phyloP scores from a whole-genome alignment of 2,888 invertebrate species.

The Marronus borbonicus region DNA sequence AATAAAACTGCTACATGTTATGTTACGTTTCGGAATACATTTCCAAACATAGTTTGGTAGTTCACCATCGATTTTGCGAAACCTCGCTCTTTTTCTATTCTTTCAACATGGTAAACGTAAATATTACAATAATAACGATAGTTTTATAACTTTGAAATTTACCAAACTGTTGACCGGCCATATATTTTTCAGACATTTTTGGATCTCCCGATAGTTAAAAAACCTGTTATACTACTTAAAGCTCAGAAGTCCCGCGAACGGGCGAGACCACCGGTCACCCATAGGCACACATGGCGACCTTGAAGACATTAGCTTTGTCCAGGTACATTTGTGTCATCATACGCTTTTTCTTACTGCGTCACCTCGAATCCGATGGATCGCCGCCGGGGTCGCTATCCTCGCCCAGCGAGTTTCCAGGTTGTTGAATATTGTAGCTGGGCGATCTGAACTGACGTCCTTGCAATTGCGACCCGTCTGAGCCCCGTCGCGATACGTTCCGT shows the following conservation, averaged over 20 bases:
- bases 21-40: too few relatives aligned
- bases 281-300: slow-evolving; percentile 67
- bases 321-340: slow-evolving; percentile 62
- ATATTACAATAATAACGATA: too few relatives aligned
- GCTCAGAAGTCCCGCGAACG: slow-evolving; percentile 50
- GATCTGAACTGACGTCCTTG: slow-evolving; percentile 72
- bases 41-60: too few relatives aligned
- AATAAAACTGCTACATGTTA: too few relatives aligned
- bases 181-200: too few relatives aligned
- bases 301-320: slow-evolving; percentile 66
- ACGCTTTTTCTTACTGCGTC: slow-evolving; percentile 69
- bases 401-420: slow-evolving; percentile 73
- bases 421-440: slow-evolving; percentile 74
- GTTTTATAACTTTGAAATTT: too few relatives aligned
- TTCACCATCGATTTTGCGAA: too few relatives aligned
- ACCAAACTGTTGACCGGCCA: too few relatives aligned
- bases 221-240: slow-evolving; percentile 39
- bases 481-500: slow-evolving; percentile 69
- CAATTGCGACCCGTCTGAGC: slow-evolving; percentile 74
- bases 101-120: too few relatives aligned
- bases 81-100: too few relatives aligned
- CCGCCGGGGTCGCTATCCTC: slow-evolving; percentile 74
- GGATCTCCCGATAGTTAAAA: not conserved
- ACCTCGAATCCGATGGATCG: slow-evolving; percentile 73
- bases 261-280: slow-evolving; percentile 64